Conservation (phyloP, 2,888 invertebrate genomes). For the Drosophila merina region DNA sequence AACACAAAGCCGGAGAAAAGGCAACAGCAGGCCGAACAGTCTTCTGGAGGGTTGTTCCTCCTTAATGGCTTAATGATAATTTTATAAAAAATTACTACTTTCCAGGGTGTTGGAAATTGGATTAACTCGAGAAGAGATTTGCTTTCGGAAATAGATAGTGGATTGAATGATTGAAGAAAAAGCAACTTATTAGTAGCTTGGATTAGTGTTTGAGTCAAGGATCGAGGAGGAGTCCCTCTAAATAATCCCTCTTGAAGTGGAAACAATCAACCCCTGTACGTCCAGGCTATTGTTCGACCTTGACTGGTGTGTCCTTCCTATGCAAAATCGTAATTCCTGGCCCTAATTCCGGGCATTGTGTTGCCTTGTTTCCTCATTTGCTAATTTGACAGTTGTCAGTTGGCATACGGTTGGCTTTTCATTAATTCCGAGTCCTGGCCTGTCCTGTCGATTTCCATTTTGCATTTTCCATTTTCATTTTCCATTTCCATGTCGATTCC, state of each 20-base stretch:
- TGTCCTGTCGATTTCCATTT: conserved; percentile 46
- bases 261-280: conserved; percentile 26
- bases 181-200: too few species aligned
- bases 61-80: conserved; percentile 4
- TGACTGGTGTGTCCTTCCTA: conserved; percentile 54
- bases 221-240: background rate
- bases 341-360: conserved; percentile 66
- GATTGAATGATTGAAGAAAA: background rate
- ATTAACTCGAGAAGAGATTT: background rate
- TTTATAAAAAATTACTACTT: background rate
- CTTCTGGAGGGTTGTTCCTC: conserved; percentile 17
- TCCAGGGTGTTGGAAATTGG: background rate
- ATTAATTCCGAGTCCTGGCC: conserved; percentile 43
- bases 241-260: background rate
- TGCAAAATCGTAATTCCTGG: conserved; percentile 65
- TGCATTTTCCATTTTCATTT: conserved; percentile 1
- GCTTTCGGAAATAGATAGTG: background rate
- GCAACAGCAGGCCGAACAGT: conserved; percentile 66
- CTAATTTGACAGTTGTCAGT: conserved; percentile 78
- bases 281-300: conserved; percentile 50
- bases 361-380: conserved; percentile 56
- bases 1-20: conserved; percentile 33
- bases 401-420: conserved; percentile 31
- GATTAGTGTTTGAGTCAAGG: too few species aligned
- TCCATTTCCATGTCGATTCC: conserved; percentile 29